Conservation (phyloP, 1,140 invertebrate species). For the Magallana ariakensis region DNA sequence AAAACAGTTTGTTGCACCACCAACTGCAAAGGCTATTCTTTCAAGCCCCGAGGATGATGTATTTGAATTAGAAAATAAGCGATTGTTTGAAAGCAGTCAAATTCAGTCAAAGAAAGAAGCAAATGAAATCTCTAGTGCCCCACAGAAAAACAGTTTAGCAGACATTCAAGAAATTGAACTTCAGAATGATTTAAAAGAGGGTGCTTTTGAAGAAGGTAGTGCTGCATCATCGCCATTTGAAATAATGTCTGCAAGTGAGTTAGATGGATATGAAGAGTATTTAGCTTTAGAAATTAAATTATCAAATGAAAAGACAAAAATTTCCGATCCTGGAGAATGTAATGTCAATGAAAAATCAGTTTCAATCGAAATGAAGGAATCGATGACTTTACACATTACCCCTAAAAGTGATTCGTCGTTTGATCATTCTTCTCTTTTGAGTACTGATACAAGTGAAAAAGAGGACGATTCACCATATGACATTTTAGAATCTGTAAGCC, state of each 20-base stretch:
- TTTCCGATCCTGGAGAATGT: neutral
- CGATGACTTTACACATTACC: conserved; percentile 56
- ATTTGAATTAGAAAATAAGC: conserved; percentile 81
- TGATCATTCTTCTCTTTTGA: conserved; percentile 71
- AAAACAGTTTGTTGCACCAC: conserved; percentile 71
- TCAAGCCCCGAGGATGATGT: conserved; percentile 81
- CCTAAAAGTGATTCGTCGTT: conserved; percentile 67
- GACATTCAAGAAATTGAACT: conserved; percentile 1
- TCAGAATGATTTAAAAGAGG: conserved; percentile 21
- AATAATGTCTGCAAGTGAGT: conserved; percentile 76
- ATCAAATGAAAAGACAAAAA: neutral
- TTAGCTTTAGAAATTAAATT: conserved; percentile 52
- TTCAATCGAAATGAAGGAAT: conserved; percentile 37
- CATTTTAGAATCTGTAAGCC: conserved; percentile 19
- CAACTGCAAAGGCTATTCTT: conserved; percentile 75
- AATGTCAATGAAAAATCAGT: conserved; percentile 35
- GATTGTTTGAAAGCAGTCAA: conserved; percentile 47
- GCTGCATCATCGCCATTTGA: conserved; percentile 79
- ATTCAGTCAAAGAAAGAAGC: conserved; percentile 51
- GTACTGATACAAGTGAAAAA: conserved; percentile 73
- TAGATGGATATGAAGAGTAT: conserved; percentile 70
- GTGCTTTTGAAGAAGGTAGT: conserved; percentile 9
- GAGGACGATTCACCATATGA: conserved; percentile 66
- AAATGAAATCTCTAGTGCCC: neutral
- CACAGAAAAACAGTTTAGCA: neutral